These are phyloP conservation scores for Elgaria multicarinata DNA, from an alignment of 2,113 vertebrate genomes.

Conservation along the genomic window DNA sequence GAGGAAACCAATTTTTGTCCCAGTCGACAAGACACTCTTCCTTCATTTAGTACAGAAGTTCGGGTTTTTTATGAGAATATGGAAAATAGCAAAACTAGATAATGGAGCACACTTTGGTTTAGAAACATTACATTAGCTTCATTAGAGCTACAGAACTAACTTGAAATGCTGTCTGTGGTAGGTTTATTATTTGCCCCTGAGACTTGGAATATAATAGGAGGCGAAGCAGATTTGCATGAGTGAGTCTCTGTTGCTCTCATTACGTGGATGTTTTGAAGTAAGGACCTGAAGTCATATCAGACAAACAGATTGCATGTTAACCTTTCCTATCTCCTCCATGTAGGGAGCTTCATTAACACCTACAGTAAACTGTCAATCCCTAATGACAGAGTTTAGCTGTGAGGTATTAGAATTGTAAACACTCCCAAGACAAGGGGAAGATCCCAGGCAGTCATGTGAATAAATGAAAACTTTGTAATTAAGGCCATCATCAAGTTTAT, in stretches of 20 bases:
- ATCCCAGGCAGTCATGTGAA: neutral
- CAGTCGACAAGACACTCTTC: neutral
- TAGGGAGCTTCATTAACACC: neutral
- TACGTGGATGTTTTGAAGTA: neutral
- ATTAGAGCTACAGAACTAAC: slow-evolving; percentile 34
- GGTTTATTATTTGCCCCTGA: accelerated
- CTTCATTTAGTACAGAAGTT: neutral
- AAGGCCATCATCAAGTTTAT: neutral
- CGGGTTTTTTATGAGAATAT: slow-evolving; percentile 8
- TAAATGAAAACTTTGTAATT: neutral
- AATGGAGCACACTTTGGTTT: neutral
- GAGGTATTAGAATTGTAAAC: neutral
- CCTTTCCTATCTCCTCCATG: neutral
- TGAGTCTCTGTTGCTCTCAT: neutral
- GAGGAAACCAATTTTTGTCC: too few species aligned
- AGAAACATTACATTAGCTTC: slow-evolving; percentile 6
- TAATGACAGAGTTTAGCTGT: neutral
- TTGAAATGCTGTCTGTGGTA: neutral
- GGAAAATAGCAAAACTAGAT: neutral
- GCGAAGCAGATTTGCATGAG: neutral
- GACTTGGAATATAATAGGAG: neutral
- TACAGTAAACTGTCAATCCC: neutral
- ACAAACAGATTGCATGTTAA: neutral
- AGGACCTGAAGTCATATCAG: neutral
- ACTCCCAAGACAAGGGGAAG: neutral